Evolutionary conservation across 2,888 invertebrate species (phyloP), one percentile per base, ranked within the genome.

Genomic region (Heliconius cydno): DNA sequence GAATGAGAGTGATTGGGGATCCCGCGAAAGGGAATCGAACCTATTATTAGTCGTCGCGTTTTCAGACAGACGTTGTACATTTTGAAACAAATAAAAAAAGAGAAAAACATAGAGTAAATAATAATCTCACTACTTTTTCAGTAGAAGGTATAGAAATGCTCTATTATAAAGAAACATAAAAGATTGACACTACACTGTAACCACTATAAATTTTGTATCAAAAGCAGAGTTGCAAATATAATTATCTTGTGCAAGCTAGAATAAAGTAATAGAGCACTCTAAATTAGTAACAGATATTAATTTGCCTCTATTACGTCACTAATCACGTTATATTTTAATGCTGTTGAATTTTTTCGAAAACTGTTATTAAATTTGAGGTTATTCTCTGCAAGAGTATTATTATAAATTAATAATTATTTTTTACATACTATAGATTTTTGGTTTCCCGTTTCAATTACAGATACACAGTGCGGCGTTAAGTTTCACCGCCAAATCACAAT

Each of bases 211-310:
- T 73, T 34, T n/a, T 57, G n/a, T 73, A 57, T 57, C 57, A 34
- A 22, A 13, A 73, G n/a, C 73, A 73, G 7, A n/a, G 34, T 34
- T 57, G 30, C 34, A 73, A 34, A 73, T 15, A 34, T 57, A 73
- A 73, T 73, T 73, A 73, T 38, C 73, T 57, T 73, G 57, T 73
- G 57, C 34, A n/a, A 73, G 57, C 34, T 13, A 30, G 57, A 34
- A 60, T 60, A 34, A 60, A 57, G 7, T 34, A 34, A 34, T 60
- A 34, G 57, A 57, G 60, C n/a, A 57, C 22, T 73, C 34, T 60
- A 60, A 60, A 73, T 34, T 57, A 73, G 57, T n/a, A 10, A 71
- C 10, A 19, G 19, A 71, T 19, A 30, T 28, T 71, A 71, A 52
- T 70, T 46, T 46, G 25, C 15, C 46, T 25, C 15, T 70, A 71